These are phyloP conservation scores for Lerema accius DNA, from an alignment of 1,140 invertebrate genomes.

Conservation along the genomic window DNA sequence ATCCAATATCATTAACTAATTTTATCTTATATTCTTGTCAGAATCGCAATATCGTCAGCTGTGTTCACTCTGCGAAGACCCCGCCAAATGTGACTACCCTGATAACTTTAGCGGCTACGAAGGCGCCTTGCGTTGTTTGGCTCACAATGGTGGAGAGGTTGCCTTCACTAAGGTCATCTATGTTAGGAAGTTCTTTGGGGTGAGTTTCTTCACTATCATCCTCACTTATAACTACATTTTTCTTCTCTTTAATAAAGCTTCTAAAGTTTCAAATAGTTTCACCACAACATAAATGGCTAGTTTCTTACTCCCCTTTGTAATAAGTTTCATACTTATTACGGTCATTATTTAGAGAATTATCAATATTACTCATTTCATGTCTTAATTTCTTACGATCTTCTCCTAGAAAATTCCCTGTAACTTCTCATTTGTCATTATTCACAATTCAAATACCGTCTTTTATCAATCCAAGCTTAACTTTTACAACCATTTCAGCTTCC, in stretches of 20 bases:
- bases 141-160: slow-evolving; percentile 90
- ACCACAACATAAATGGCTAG: too few species aligned
- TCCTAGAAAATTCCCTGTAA: too few species aligned
- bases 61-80: slow-evolving; percentile 89
- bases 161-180: slow-evolving; percentile 93
- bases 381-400: too few species aligned
- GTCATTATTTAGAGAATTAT: too few species aligned
- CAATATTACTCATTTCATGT: too few species aligned
- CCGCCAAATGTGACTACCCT: slow-evolving; percentile 89
- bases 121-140: slow-evolving; percentile 91
- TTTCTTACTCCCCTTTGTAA: too few species aligned
- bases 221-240: slow-evolving; percentile 4
- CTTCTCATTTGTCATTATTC: too few species aligned
- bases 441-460: background rate
- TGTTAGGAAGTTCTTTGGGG: slow-evolving; percentile 89
- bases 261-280: too few species aligned
- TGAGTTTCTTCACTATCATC: slow-evolving; percentile 71
- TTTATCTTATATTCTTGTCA: slow-evolving; percentile 63
- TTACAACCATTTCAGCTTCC: slow-evolving; percentile 72
- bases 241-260: slow-evolving; percentile 1
- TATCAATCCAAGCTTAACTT: background rate
- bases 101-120: slow-evolving; percentile 93
- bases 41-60: slow-evolving; percentile 88
- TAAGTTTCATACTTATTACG: too few species aligned
- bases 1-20: background rate